Percentiles rank a stretch among this genome's conserved stretches.
Evolutionary conservation across 2,888 invertebrate species (phyloP).

Genomic region (Eudasyphora cyanicolor): DNA sequence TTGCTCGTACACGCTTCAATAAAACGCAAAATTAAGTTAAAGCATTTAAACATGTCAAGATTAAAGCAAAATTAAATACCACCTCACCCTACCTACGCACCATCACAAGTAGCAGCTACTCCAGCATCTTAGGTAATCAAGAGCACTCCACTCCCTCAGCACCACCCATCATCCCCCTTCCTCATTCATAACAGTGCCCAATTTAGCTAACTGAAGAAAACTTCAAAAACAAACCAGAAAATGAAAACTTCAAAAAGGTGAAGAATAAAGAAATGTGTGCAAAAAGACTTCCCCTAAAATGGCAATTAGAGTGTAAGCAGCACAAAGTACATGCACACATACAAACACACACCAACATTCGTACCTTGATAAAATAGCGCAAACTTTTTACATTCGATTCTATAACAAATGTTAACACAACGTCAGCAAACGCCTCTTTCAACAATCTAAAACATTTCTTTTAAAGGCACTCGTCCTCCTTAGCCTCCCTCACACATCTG

Average conservation of each 20-base stretch:
- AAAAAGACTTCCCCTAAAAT: constrained; percentile 32
- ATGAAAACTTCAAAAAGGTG: constrained; percentile 26
- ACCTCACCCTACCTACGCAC: not conserved
- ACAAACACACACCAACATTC: constrained; percentile 6
- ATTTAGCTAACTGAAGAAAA: too few relatives aligned
- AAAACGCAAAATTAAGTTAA: constrained; percentile 54
- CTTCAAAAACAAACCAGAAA: constrained; percentile 21
- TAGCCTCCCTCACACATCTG: not conserved
- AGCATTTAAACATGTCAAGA: constrained; percentile 49
- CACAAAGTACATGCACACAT: not conserved
- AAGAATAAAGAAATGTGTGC: constrained; percentile 1
- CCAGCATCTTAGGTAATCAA: not conserved
- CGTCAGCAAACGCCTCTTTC: not conserved
- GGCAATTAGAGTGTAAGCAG: constrained; percentile 58
- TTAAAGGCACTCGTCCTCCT: not conserved
- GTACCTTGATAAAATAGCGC: not conserved
- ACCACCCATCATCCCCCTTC: not conserved
- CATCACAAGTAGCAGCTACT: not conserved
- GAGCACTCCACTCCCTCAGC: not conserved
- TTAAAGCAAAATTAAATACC: constrained; percentile 45
- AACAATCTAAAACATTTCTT: constrained; percentile 2
- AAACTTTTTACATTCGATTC: constrained; percentile 19
- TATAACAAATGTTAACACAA: constrained; percentile 17
- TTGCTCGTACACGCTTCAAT: constrained; percentile 50
- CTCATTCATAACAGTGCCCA: too few relatives aligned